phyloP scores from a whole-genome alignment of 1,140 invertebrate species.

The Tigriopus japonicus region DNA sequence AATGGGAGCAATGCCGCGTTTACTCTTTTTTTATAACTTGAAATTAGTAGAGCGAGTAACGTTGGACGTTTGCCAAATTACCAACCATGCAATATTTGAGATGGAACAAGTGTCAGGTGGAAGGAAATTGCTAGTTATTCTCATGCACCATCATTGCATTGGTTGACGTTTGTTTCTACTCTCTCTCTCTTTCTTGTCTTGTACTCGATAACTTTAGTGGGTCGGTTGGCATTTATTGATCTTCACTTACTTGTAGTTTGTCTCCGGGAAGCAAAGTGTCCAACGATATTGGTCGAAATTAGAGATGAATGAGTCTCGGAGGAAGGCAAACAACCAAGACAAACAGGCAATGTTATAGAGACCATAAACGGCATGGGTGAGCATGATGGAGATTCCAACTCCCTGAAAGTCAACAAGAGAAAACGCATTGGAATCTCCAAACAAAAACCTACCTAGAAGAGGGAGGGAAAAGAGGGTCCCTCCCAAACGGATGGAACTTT shows the following conservation, averaged over 20 bases:
- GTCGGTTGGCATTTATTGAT: not conserved
- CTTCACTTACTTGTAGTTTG: not conserved
- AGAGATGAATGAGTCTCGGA: conserved; percentile 67
- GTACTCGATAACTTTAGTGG: too few relatives aligned
- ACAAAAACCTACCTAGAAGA: not conserved
- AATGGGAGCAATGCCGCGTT: too few relatives aligned
- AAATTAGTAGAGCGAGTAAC: too few relatives aligned
- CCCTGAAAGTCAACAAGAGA: conserved; percentile 30
- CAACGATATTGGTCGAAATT: conserved; percentile 57
- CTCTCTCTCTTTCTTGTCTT: too few relatives aligned
- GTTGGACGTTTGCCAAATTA: too few relatives aligned
- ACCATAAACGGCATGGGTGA: conserved; percentile 56
- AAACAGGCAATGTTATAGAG: conserved; percentile 67
- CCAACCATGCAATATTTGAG: too few relatives aligned
- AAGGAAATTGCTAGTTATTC: too few relatives aligned
- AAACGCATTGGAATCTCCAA: not conserved
- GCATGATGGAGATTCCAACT: conserved; percentile 57
- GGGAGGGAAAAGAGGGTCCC: not conserved
- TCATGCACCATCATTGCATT: too few relatives aligned
- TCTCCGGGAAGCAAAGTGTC: conserved; percentile 35
- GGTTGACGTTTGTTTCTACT: too few relatives aligned
- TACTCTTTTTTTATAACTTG: too few relatives aligned
- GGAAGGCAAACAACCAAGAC: conserved; percentile 75
- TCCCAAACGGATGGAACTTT: too few relatives aligned
- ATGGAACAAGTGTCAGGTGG: too few relatives aligned